Evolutionary conservation across 2,888 invertebrate species (phyloP), one percentile per base, ranked within the genome.

Genomic region (Drosophila rellima): DNA sequence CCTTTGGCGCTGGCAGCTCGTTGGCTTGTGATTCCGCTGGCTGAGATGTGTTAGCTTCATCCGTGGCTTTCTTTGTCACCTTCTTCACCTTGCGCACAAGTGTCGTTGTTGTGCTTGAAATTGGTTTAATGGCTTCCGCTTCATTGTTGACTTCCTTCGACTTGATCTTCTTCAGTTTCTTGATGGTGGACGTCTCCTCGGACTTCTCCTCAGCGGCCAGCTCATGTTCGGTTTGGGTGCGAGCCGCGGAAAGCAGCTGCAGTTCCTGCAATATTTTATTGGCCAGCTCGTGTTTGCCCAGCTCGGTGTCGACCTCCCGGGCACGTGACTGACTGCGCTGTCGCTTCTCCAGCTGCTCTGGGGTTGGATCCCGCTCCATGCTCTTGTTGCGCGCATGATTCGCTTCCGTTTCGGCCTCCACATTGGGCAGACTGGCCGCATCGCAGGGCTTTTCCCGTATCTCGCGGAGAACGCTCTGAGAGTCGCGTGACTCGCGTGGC

Each of bases 391-490:
- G 90, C 0, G 85, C 75, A 61, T 92, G 71, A 1, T 3, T 44
- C 2, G 66, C 0, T 18, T 60, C 48, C n/a, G 33, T 42, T 6
- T 65, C 75, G 0, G 59, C 15, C 45, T 86, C 82, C 6, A 76
- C 80, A 62, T 76, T 80, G 17, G 90, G 88, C 31, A 90, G 54
- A 40, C 82, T 85, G 55, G 82, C 17, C 69, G 52, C 5, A 56
- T 92, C 94, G 62, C 94, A 92, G 3, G 92, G 90, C 90, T 95
- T 95, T 88, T 95, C 94, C 64, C 96, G 91, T 62, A 95, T 95
- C 93, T 96, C 94, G 87, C 95, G 94, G 7, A 95, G 90, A 23
- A 95, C 94, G 90, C 94, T 94, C 91, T 96, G 94, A 52, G 96
- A 94, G 93, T 95, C 94, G 82, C 95, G 92, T 83, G 95, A 92